phyloP scores from a whole-genome alignment of 2,888 invertebrate genomes.

The Abscondita cerata region DNA sequence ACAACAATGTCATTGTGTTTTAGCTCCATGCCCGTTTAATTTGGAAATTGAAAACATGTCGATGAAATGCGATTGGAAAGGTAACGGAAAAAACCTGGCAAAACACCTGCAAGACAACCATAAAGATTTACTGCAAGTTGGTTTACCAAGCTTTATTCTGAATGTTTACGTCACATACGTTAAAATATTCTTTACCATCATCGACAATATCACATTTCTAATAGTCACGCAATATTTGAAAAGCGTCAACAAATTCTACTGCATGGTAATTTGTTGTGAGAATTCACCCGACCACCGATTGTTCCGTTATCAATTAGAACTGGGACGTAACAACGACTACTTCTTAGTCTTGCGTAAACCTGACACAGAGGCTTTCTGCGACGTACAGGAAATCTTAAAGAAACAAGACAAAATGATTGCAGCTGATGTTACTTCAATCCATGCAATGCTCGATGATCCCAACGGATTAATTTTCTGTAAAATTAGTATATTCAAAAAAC shows the following conservation, averaged over 20 bases:
- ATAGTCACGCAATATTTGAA: slow-evolving; percentile 43
- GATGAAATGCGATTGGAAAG: slow-evolving; percentile 44
- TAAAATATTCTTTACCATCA: slow-evolving; percentile 43
- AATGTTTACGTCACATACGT: slow-evolving; percentile 1
- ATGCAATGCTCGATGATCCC: slow-evolving; percentile 18
- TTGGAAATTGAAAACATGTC: neutral
- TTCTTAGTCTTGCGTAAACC: slow-evolving; percentile 26
- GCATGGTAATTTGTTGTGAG: slow-evolving; percentile 5
- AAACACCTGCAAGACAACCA: slow-evolving; percentile 42
- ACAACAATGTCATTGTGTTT: slow-evolving; percentile 41
- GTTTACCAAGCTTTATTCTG: slow-evolving; percentile 8
- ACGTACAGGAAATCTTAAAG: slow-evolving; percentile 15
- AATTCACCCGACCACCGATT: slow-evolving; percentile 13
- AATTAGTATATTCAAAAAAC: slow-evolving; percentile 25
- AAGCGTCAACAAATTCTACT: slow-evolving; percentile 16
- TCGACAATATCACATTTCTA: slow-evolving; percentile 44
- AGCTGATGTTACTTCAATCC: slow-evolving; percentile 20
- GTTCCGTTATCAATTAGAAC: slow-evolving; percentile 33
- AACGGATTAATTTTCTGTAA: slow-evolving; percentile 15
- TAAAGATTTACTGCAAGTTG: neutral
- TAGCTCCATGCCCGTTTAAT: slow-evolving; percentile 41
- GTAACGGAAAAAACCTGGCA: slow-evolving; percentile 43
- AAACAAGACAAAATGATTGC: slow-evolving; percentile 25
- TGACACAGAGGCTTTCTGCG: slow-evolving; percentile 12
- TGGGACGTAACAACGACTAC: slow-evolving; percentile 25